Base-by-base conservation (phyloP, 2,888 invertebrate genomes). In the Polymixis lichenea region DNA sequence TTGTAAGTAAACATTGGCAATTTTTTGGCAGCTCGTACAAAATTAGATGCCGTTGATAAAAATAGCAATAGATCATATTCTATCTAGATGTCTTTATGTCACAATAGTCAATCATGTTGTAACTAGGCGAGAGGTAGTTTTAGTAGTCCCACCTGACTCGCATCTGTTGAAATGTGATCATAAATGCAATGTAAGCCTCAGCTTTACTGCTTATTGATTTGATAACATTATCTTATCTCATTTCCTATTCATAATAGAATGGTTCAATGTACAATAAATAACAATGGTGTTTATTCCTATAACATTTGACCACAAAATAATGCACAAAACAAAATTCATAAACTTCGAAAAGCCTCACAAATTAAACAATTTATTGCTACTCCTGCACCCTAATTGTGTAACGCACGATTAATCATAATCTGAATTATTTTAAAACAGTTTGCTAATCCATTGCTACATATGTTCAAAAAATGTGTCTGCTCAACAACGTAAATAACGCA, bases 21-120 rank as follows among this genome's bases (percentile, higher is more conserved):
- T 53, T 60, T 80, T 64, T 83, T 82, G 74, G 67, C 79, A 75
- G 60, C 70, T 38, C 38, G 46, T 51, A 60, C 69, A 67, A 58
- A 60, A 67, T 71, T 32, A 60, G 32, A 56, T 11, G 70, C 56
- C 69, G 65, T 77, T 68, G 55, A 25, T 49, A 62, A 61, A 73
- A 73, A 73, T 72, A 77, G 72, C 25, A 58, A 56, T 53, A 55
- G 53, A 68, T 56, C 53, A 55, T 60, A 60, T 69, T 75, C 38
- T 19, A 28, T 19, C 38, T 66, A 5, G 22, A 53, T 43, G 25
- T 60, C 15, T 79, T 28, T 53, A 58, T 65, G 55, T 65, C 49
- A 60, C 68, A 28, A 78, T 13, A 64, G n/a, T 32, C 53, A 32
- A 32, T 56, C 22, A 43, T 62, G 2, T 53, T 58, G n/a, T 60